A percentile compares a stretch with the other conserved stretches of the same genome.
These are phyloP conservation scores for Oreochromis grahami DNA, from an alignment of 2,797 vertebrate species.

Conservation along the genomic window DNA sequence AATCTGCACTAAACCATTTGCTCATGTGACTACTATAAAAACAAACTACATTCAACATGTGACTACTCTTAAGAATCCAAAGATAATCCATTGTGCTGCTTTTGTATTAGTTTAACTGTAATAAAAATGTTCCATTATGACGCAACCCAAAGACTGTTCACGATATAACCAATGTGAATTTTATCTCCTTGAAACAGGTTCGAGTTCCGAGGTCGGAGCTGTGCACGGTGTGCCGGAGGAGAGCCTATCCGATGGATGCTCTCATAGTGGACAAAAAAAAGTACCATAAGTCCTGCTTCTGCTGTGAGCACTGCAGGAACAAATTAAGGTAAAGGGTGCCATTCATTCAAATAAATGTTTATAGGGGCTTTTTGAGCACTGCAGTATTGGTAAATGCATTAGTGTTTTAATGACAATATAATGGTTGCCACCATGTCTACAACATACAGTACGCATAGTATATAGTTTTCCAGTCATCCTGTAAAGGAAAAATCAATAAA, in stretches of 20 bases:
- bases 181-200: conserved; percentile 76
- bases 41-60: neutral
- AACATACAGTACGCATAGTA: neutral
- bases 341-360: neutral
- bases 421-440: neutral
- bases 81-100: neutral
- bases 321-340: conserved; percentile 86
- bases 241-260: conserved; percentile 95
- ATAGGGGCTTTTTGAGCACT: neutral
- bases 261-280: conserved; percentile 91
- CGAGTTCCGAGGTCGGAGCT: conserved; percentile 88
- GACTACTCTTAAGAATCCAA: neutral
- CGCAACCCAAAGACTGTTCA: neutral
- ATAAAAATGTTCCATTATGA: neutral
- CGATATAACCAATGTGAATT: neutral
- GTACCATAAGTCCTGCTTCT: conserved; percentile 98
- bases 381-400: neutral
- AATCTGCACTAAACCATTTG: neutral
- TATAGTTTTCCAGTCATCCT: neutral
- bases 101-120: neutral
- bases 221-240: conserved; percentile 88
- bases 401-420: neutral
- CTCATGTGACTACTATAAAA: neutral
- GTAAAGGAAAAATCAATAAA: neutral
- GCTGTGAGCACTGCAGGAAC: conserved; percentile 90